phyloP scores from a whole-genome alignment of 1,140 invertebrate genomes.

The Pemphigus obesinymphae region DNA sequence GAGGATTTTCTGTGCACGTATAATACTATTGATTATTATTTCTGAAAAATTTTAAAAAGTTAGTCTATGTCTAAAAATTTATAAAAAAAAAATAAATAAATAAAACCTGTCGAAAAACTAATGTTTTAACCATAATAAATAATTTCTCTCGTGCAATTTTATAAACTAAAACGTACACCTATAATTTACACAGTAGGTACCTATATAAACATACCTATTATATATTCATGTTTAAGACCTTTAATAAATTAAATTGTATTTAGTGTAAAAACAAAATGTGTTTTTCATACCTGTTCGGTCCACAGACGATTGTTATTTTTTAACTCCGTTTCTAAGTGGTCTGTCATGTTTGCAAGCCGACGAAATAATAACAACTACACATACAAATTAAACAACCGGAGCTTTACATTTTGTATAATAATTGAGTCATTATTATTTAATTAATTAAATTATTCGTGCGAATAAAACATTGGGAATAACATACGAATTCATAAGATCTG shows the following conservation, averaged over 20 bases:
- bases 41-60: too few species aligned
- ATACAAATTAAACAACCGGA: neutral
- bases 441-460: neutral
- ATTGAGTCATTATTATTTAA: conserved; percentile 14
- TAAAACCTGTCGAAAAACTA: too few species aligned
- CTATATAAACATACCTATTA: neutral
- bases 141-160: too few species aligned
- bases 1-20: too few species aligned
- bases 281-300: conserved; percentile 4
- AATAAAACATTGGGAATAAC: neutral
- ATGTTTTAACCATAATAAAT: too few species aligned
- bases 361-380: neutral
- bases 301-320: neutral
- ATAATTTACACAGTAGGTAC: neutral
- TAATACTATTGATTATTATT: too few species aligned
- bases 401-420: neutral
- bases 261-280: too few species aligned
- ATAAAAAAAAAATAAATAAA: too few species aligned
- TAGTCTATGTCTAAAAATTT: too few species aligned
- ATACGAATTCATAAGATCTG: neutral
- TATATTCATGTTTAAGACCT: too few species aligned
- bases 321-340: neutral
- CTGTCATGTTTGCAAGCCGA: neutral
- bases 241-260: too few species aligned
- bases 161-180: neutral